Conservation (phyloP, 2,888 invertebrate species). For the Lasiommata megera region DNA sequence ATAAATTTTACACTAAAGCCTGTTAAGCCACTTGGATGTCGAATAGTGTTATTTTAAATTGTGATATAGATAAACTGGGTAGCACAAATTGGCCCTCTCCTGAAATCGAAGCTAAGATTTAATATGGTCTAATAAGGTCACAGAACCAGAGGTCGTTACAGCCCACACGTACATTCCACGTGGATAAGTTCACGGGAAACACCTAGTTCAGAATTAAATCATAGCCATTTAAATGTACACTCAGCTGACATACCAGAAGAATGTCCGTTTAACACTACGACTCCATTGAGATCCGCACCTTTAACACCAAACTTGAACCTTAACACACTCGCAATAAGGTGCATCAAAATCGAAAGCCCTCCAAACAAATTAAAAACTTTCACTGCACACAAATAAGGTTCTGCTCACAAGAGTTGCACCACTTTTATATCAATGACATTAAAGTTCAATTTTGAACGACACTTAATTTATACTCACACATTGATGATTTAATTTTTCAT, state of each 20-base stretch:
- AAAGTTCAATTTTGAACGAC: constrained; percentile 7
- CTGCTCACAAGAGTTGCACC: neutral
- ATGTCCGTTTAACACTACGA: constrained; percentile 19
- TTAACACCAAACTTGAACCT: neutral
- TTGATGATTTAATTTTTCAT: neutral
- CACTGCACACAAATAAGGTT: constrained; percentile 21
- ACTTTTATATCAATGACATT: constrained; percentile 8
- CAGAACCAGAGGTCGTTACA: too few species aligned
- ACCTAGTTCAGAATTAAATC: neutral
- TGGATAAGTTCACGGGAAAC: neutral
- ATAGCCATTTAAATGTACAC: constrained; percentile 4
- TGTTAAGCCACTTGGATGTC: too few species aligned
- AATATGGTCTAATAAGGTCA: too few species aligned
- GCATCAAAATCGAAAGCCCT: constrained; percentile 3
- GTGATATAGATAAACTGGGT: too few species aligned
- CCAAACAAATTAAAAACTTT: constrained; percentile 22
- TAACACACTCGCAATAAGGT: constrained; percentile 2
- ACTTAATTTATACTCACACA: neutral
- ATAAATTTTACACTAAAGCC: too few species aligned
- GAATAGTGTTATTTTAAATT: too few species aligned
- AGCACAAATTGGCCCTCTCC: too few species aligned
- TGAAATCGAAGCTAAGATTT: too few species aligned
- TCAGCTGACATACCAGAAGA: constrained; percentile 20
- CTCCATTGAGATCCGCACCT: neutral
- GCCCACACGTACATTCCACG: too few species aligned